These are phyloP conservation scores for Resseliella maxima DNA, from an alignment of 2,888 invertebrate species.

Conservation along the genomic window DNA sequence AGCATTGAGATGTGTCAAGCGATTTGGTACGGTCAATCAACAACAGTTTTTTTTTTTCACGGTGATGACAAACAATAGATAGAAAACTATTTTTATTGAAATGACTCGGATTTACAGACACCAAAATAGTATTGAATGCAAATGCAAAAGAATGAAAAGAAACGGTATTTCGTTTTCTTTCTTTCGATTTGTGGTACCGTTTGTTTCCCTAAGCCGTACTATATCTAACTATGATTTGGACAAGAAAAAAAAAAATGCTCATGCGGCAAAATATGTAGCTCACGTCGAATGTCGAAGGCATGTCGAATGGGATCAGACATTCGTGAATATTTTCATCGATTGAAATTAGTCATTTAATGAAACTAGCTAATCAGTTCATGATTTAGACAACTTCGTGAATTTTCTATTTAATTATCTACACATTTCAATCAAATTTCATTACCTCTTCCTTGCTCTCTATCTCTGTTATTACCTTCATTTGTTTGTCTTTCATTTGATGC, in stretches of 20 bases:
- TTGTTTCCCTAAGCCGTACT: no score
- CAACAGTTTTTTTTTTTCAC: neutral
- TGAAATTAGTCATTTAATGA: slow-evolving; percentile 32
- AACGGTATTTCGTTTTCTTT: no score
- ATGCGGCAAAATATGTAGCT: neutral
- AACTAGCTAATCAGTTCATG: neutral
- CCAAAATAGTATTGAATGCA: no score
- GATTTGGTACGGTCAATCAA: slow-evolving; percentile 41
- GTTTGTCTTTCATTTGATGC: neutral
- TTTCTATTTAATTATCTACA: neutral
- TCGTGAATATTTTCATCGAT: slow-evolving; percentile 41
- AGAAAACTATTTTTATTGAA: neutral
- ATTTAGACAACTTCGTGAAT: slow-evolving; percentile 11
- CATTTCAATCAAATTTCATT: neutral
- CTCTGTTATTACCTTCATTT: neutral
- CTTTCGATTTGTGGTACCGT: no score
- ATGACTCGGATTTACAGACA: neutral
- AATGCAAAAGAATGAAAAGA: no score
- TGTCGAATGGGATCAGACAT: no score
- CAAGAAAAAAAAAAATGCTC: no score
- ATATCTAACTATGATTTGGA: no score
- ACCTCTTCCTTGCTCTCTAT: neutral
- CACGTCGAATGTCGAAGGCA: no score
- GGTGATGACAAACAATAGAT: neutral
- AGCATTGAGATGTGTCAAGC: slow-evolving; percentile 29